phyloP scores from a whole-genome alignment of 2,888 invertebrate species.

The Ectropis crepuscularia region DNA sequence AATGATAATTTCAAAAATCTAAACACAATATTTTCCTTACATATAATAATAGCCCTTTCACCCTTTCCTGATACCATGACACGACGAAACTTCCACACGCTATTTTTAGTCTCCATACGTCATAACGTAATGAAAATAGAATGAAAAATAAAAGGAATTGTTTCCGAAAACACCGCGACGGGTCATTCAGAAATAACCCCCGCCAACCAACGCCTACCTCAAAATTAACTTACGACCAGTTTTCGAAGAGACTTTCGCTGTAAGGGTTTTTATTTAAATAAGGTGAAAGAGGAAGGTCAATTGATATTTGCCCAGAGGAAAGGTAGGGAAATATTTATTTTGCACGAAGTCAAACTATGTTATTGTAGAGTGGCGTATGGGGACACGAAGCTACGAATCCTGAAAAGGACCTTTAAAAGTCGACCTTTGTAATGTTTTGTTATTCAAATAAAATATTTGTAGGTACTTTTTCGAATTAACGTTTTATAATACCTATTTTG shows the following conservation, averaged over 20 bases:
- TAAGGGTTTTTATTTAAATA: conserved; percentile 42
- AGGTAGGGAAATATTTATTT: conserved; percentile 61
- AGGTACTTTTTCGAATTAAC: too few relatives aligned
- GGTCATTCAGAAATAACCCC: conserved; percentile 46
- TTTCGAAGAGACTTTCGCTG: conserved; percentile 39
- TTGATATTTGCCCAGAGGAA: conserved; percentile 47
- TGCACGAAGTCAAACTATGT: conserved; percentile 47
- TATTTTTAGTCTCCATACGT: conserved; percentile 2
- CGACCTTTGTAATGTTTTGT: too few relatives aligned
- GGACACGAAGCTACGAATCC: conserved; percentile 34
- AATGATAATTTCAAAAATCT: too few relatives aligned
- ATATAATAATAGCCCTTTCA: too few relatives aligned
- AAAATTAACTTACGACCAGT: conserved; percentile 47
- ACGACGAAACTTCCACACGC: background rate
- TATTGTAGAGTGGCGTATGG: conserved; percentile 42
- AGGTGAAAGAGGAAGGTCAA: conserved; percentile 46
- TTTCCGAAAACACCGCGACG: conserved; percentile 40
- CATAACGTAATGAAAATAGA: conserved; percentile 22
- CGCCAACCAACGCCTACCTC: conserved; percentile 38
- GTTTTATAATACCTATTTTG: too few relatives aligned
- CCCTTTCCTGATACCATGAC: background rate
- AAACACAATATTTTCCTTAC: too few relatives aligned
- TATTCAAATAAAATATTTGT: too few relatives aligned
- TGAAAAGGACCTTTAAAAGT: background rate
- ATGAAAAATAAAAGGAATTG: conserved; percentile 39